Evolutionary conservation across 1,140 invertebrate species (phyloP), one percentile per base, ranked within the genome.

Genomic region (Xylocopa sonorina): DNA sequence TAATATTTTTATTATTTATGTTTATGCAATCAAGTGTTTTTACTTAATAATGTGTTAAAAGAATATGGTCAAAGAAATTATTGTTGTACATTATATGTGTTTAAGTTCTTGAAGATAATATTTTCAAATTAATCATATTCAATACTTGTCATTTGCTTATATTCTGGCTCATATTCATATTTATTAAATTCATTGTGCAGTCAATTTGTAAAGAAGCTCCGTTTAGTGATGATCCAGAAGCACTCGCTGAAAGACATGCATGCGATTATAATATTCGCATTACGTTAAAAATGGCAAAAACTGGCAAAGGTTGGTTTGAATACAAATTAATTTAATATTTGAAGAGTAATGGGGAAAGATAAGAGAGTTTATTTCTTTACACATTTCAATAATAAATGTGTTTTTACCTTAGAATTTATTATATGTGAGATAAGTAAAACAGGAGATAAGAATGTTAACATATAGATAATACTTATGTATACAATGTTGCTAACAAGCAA

Each of bases 221-320:
- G 16, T 99, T 97, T 92, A 96, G 96, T 85, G 95, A 97, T 90
- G 98, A 99, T 85, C 94, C 95, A 50, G 95, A 95, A 71, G 98
- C 98, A 10, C 92, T 96, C 43, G 88, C 93, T 79, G 97, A 97
- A 88, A 93, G 97, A 50, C 94, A 97, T 41, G 92, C 94, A 9
- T 97, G 97, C 90, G 96, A 99, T 92, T 99, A 99, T 89, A 94
- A 94, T 14, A 92, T 94, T 43, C 96, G 96, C 88, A 98, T 99
- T 82, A 96, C 97, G 0, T 94, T 96, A 80, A 96, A 99, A 86
- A 95, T 95, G 93, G 98, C 99, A 0, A 94, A 94, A 83, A 94
- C 95, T 77, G 98, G 98, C 24, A 95, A 92, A 93, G 95, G 96
- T 96, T 86, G 34, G 78, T 63, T 46, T 63, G 34, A 62, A 21